Conservation (phyloP, 2,797 vertebrate genomes). For the Chrosomus eos region DNA sequence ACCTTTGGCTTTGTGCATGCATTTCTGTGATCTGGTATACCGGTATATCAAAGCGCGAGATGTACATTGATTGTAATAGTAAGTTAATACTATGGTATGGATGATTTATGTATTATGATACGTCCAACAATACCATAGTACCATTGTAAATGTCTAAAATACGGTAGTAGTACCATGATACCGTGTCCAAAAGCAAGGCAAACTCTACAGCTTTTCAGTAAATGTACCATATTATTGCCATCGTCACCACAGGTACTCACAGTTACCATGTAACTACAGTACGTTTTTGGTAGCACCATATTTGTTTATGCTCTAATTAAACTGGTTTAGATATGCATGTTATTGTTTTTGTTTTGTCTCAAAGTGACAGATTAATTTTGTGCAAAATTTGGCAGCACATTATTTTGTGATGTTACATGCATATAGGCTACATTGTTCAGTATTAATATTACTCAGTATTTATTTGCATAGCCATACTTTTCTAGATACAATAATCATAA, state of each 20-base stretch:
- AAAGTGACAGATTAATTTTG: neutral
- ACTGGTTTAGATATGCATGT: neutral
- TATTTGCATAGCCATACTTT: neutral
- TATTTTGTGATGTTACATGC: neutral
- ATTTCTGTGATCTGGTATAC: neutral
- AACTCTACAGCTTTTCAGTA: neutral
- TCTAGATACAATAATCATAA: neutral
- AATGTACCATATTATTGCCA: neutral
- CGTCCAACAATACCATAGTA: neutral
- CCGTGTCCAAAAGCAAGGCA: neutral
- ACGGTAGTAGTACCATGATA: neutral
- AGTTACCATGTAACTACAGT: too few species aligned
- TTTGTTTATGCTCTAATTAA: neutral
- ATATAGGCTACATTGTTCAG: neutral
- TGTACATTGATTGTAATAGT: neutral
- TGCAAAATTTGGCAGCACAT: neutral
- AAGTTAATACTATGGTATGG: neutral
- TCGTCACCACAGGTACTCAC: neutral
- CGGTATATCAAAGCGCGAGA: neutral
- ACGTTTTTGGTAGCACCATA: neutral
- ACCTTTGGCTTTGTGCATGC: too few species aligned
- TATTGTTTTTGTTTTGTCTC: neutral
- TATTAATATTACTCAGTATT: neutral
- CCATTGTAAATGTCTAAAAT: neutral
- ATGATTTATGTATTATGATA: neutral